Evolutionary conservation across 2,888 invertebrate species (phyloP).

Genomic region (Timema cristinae): DNA sequence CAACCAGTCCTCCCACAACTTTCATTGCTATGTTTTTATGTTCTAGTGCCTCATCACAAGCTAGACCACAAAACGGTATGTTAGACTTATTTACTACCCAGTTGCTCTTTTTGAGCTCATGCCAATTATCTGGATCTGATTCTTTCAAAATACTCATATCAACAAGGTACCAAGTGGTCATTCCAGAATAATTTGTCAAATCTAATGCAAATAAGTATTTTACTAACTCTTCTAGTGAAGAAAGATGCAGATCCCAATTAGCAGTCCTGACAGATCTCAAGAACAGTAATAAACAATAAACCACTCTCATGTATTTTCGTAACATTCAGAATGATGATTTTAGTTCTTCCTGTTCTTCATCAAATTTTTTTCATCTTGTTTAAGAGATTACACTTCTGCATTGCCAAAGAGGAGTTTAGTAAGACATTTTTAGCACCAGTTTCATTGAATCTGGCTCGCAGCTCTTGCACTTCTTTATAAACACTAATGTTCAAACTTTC

Average conservation of each 20-base stretch:
- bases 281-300: constrained; percentile 10
- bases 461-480: constrained; percentile 8
- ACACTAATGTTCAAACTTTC: neutral
- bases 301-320: constrained; percentile 18
- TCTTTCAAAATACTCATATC: constrained; percentile 9
- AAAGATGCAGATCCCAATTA: constrained; percentile 18
- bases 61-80: constrained; percentile 17
- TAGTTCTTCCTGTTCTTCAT: neutral
- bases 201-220: too few species aligned
- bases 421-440: neutral
- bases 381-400: constrained; percentile 3
- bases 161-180: constrained; percentile 18
- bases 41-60: constrained; percentile 17
- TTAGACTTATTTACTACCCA: constrained; percentile 16
- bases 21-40: constrained; percentile 21
- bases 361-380: constrained; percentile 1
- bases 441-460: neutral
- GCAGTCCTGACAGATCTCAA: constrained; percentile 17
- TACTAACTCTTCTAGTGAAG: neutral
- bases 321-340: constrained; percentile 12
- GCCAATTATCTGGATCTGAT: constrained; percentile 7
- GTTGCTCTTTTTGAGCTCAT: constrained; percentile 1
- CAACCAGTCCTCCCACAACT: constrained; percentile 13
- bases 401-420: constrained; percentile 10
- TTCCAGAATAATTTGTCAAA: constrained; percentile 10